Base-by-base conservation (phyloP, 2,113 vertebrate species). In the Calcarius ornatus region DNA sequence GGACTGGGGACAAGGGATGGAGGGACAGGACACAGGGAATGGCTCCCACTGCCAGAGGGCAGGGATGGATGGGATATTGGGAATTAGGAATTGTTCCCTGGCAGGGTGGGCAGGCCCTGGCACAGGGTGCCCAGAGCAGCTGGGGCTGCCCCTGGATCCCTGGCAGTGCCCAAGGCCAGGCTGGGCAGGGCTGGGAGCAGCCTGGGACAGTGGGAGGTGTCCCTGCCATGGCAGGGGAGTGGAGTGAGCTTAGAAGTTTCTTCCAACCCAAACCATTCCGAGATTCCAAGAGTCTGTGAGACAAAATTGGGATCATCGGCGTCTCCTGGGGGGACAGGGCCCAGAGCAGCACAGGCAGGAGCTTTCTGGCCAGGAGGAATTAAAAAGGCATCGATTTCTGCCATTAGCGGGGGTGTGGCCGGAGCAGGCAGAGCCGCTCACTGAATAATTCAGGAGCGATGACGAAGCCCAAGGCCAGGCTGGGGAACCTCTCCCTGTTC, bases 401-500 rank as follows among this genome's bases (percentile, higher is more conserved):
- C 97, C 95, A 96, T 98, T 97, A 97, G 96, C 65, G 21, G 66
- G 59, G 81, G 75, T 42, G 96, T 87, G 95, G 93, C 51, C 8
- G 73, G 73, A 94, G 95, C 92, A 85, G 95, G 79, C 90, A 54
- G 82, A 97, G 96, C 76, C 56, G 8, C 42, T 8, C 50, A 1
- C 19, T 98, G 94, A 98, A 98, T 98, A 97, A 98, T 98, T 97
- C 95, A 98, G 43, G 1, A 43, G 92, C 71, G 95, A 98, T 97
- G 97, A 98, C 48, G 25, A 90, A 91, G 80, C 92, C 93, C 28
- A 6, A 14, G 73, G 75, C 64, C 65, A 6, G 57, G 10, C 92
- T 94, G 47, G 80, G 88, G 72, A 60, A 91, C 71, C 91, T 88
- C 71, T 69, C 56, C 19, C 3, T 25, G 72, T 68, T 80, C 86